Evolutionary conservation across 2,797 vertebrate genomes (phyloP).

Genomic region (Novumbra hubbsi): DNA sequence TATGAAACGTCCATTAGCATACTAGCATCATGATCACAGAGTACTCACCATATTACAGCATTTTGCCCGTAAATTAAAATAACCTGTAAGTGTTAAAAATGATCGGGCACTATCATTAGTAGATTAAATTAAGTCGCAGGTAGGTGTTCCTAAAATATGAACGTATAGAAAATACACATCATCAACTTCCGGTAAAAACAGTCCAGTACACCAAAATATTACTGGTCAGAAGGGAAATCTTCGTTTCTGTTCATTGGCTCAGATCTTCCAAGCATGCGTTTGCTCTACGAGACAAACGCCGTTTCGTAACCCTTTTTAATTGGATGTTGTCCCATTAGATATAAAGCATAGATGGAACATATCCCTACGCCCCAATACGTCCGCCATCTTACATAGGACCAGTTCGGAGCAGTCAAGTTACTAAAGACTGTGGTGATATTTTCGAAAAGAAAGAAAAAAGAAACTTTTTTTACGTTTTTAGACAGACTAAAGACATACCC

Average conservation of each 20-base stretch:
- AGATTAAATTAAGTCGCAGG: constrained; percentile 14
- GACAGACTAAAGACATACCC: neutral
- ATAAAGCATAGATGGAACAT: too few relatives aligned
- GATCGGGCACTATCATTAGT: neutral
- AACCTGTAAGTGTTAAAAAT: neutral
- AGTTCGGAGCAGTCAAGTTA: too few relatives aligned
- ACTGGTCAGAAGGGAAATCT: constrained; percentile 50
- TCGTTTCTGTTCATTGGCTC: constrained; percentile 60
- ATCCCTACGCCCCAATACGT: too few relatives aligned
- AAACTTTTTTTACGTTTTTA: neutral
- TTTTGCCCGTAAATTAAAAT: neutral
- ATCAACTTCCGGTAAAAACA: constrained; percentile 41
- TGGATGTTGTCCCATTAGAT: constrained; percentile 40
- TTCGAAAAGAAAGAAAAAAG: too few relatives aligned
- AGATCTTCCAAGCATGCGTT: constrained; percentile 40
- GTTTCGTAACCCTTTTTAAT: constrained; percentile 65
- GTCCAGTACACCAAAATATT: constrained; percentile 25
- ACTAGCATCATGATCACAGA: neutral
- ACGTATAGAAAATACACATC: constrained; percentile 28
- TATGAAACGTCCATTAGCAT: neutral
- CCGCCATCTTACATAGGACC: too few relatives aligned
- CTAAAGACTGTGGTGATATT: too few relatives aligned
- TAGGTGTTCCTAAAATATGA: neutral
- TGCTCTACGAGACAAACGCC: constrained; percentile 13
- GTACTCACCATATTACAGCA: neutral